phyloP scores from a whole-genome alignment of 2,113 vertebrate species.

The Octodon degus region DNA sequence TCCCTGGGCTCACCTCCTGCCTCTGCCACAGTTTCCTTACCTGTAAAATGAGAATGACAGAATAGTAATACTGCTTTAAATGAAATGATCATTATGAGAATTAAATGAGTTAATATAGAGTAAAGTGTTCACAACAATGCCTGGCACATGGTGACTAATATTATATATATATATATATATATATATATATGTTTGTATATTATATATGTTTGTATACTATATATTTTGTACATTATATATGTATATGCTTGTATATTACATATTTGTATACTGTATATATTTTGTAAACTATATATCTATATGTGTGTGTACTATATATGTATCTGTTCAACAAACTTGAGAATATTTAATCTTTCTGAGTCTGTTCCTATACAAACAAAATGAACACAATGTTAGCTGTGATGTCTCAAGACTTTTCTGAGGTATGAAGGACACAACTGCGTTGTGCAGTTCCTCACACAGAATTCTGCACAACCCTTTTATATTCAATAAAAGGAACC shows the following conservation, averaged over 20 bases:
- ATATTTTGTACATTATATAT: neutral
- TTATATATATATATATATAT: too few species aligned
- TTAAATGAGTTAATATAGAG: neutral
- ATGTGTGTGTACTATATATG: neutral
- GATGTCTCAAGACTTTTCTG: neutral
- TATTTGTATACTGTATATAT: too few species aligned
- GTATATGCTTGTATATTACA: too few species aligned
- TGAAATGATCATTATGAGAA: neutral
- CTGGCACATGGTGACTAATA: neutral
- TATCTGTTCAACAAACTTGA: neutral
- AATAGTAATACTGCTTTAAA: neutral
- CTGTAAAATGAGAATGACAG: neutral
- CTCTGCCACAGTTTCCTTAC: neutral
- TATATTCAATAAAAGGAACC: neutral
- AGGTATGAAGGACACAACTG: neutral
- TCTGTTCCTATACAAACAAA: conserved; percentile 5
- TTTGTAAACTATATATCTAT: too few species aligned
- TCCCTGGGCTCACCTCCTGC: neutral
- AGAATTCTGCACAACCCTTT: conserved; percentile 1
- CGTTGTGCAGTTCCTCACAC: neutral
- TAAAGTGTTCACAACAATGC: neutral
- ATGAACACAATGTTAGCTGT: neutral
- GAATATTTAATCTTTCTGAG: neutral
- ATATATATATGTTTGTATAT: too few species aligned
- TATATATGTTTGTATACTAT: neutral